Evolutionary conservation across 1,140 invertebrate species (phyloP).

Genomic region (Sesamia nonagrioides): DNA sequence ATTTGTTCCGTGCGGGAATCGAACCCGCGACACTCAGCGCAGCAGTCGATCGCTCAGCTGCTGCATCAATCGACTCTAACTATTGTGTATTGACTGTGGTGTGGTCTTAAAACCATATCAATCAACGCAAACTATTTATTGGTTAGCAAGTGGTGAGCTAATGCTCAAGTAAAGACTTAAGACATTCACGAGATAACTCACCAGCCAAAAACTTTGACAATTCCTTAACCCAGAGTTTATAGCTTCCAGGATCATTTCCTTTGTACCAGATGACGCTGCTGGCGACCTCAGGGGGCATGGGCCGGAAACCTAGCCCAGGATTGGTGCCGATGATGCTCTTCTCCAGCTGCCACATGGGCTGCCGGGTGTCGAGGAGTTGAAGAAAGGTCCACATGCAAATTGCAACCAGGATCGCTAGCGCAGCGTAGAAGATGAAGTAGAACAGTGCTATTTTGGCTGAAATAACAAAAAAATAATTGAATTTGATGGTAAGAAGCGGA

Average conservation of each 20-base stretch:
- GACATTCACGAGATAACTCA: constrained; percentile 50
- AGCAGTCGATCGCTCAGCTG: too few relatives aligned
- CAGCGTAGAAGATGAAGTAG: constrained; percentile 96
- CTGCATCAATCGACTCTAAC: too few relatives aligned
- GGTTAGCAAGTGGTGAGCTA: too few relatives aligned
- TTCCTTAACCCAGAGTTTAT: constrained; percentile 92
- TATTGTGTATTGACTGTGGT: too few relatives aligned
- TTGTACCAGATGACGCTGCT: constrained; percentile 98
- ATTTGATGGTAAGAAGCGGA: too few relatives aligned
- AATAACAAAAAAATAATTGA: not conserved
- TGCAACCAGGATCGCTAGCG: constrained; percentile 94
- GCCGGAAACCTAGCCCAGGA: constrained; percentile 97
- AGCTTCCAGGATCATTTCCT: constrained; percentile 91
- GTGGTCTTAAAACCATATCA: too few relatives aligned
- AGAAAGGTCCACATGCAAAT: constrained; percentile 97
- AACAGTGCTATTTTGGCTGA: constrained; percentile 96
- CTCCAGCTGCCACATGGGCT: constrained; percentile 94
- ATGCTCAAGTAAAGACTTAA: too few relatives aligned
- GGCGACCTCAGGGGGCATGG: constrained; percentile 95
- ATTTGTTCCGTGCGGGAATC: too few relatives aligned
- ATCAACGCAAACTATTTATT: too few relatives aligned
- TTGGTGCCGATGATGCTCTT: constrained; percentile 96
- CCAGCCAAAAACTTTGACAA: constrained; percentile 90
- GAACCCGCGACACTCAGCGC: too few relatives aligned
- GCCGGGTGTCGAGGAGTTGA: constrained; percentile 95